These are phyloP conservation scores for Drosophila phalerata DNA, from an alignment of 2,888 invertebrate species.

Conservation along the genomic window DNA sequence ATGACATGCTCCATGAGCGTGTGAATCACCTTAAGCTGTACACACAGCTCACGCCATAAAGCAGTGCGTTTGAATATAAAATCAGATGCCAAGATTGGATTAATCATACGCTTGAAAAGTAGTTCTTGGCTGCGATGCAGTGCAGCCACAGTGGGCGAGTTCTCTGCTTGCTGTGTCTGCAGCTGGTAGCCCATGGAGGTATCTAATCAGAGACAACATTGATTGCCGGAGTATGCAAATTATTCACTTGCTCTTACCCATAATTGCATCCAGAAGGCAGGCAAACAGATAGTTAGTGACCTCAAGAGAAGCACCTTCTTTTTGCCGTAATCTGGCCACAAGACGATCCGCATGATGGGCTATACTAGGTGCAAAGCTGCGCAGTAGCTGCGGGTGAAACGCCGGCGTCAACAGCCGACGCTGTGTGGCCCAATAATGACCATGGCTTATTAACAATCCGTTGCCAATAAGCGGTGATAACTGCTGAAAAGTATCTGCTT, in stretches of 20 bases:
- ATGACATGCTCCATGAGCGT: constrained; percentile 77
- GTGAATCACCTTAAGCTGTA: constrained; percentile 74
- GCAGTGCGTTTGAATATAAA: constrained; percentile 77
- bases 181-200: constrained; percentile 92
- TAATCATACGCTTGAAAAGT: constrained; percentile 83
- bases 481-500: constrained; percentile 80
- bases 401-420: constrained; percentile 91
- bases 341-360: constrained; percentile 88
- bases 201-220: constrained; percentile 86
- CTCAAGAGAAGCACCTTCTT: constrained; percentile 55
- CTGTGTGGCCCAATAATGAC: constrained; percentile 87
- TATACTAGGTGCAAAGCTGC: constrained; percentile 89
- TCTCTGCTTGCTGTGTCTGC: constrained; percentile 73
- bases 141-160: constrained; percentile 89
- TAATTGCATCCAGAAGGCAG: constrained; percentile 88
- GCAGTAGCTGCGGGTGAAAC: constrained; percentile 91
- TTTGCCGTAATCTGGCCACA: constrained; percentile 82
- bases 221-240: neutral
- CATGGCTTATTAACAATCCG: constrained; percentile 83
- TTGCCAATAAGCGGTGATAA: constrained; percentile 82
- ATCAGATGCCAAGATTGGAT: constrained; percentile 80
- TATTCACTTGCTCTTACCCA: constrained; percentile 85
- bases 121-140: constrained; percentile 86
- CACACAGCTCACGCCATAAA: constrained; percentile 61
- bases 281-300: constrained; percentile 88